Base-by-base conservation (phyloP, 2,888 invertebrate species). In the Conops quadrifasciatus region DNA sequence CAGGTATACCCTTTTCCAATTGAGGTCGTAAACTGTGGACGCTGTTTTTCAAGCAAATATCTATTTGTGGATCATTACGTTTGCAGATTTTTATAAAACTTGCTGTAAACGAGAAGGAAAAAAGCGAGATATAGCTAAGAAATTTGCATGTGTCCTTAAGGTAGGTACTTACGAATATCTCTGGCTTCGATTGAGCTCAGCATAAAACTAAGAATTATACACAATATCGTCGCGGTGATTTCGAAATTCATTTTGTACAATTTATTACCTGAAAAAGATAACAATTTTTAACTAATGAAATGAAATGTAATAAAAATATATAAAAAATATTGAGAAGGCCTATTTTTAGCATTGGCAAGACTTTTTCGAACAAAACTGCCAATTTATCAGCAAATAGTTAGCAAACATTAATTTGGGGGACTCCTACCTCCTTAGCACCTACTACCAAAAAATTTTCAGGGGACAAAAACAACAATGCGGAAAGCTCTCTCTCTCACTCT, bases 31-130 rank as follows among this genome's bases (percentile, higher is more conserved):
- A 84, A 0, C 85, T 85, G 74, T 92, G 90, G 4, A 93, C 87
- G 4, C 89, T 89, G 21, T 89, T 83, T 77, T 85, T 86, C 0
- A 92, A 86, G 78, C 94, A 94, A 36, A 88, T 88, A 75, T 88
- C 88, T 58, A 92, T 85, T 45, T 85, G 79, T 3, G 88, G 88
- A 80, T 91, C 91, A 72, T 89, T 90, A 16, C 90, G 88, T 75
- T 88, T 89, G 80, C 94, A 94, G 71, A 90, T 86, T 75, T 90
- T 87, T 49, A 94, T 88, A 80, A 90, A 91, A 28, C 89, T 87
- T 65, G 93, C 93, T 93, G 30, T 36, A 65, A 45, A 13, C 64
- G 5, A 26, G 5, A 5, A 28, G 15, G 58, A 49, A 58, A 58
- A 58, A 15, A 24, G 1, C n/a, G n/a, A n/a, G n/a, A n/a, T n/a